Evolutionary conservation across 1,140 invertebrate species (phyloP).

Genomic region (Saccostrea glomerata): DNA sequence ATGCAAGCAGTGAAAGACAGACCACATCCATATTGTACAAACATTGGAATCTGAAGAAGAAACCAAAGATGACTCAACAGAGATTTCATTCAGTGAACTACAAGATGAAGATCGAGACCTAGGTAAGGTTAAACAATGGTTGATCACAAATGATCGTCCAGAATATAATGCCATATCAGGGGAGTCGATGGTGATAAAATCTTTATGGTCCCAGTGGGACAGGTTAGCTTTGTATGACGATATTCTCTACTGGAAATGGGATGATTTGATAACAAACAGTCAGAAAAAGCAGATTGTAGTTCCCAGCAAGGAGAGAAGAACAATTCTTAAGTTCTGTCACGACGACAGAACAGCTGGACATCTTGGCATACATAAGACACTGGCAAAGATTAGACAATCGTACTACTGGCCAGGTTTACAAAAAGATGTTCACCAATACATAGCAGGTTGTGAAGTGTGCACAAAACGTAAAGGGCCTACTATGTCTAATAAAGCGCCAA

Average conservation of each 20-base stretch:
- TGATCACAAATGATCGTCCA: not conserved
- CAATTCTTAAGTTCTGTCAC: not conserved
- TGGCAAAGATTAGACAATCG: not conserved
- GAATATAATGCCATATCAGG: not conserved
- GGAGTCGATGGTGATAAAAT: not conserved
- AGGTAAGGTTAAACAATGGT: not conserved
- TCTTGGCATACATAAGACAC: not conserved
- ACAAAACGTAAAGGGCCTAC: no score
- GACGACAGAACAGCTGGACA: not conserved
- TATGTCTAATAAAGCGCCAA: no score
- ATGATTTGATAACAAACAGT: not conserved
- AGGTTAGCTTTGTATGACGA: not conserved
- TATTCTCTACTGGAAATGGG: not conserved
- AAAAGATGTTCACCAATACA: no score
- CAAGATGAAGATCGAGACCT: slow-evolving; percentile 1
- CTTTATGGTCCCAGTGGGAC: not conserved
- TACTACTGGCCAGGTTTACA: no score
- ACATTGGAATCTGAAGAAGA: not conserved
- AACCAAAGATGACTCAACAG: not conserved
- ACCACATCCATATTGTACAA: not conserved
- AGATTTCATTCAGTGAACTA: not conserved
- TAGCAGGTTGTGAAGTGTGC: no score
- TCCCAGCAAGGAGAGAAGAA: not conserved
- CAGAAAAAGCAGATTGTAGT: not conserved
- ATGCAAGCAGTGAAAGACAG: not conserved